A percentile compares a stretch with the other conserved stretches of the same genome.
Conservation (phyloP, 2,113 vertebrate species). For the Xiphophorus couchianus region DNA sequence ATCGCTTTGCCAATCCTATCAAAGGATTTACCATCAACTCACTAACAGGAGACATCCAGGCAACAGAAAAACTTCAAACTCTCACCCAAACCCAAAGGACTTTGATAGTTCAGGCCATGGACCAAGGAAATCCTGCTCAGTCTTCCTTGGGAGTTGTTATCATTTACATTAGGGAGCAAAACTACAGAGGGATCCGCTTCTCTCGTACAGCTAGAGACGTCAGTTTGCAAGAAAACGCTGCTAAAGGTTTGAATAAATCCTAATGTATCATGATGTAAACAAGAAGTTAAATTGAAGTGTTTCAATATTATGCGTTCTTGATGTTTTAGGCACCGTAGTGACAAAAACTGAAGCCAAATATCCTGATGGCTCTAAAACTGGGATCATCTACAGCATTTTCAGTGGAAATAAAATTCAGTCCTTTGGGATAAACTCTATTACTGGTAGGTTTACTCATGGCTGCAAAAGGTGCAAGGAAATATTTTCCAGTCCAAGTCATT, state of each 20-base stretch:
- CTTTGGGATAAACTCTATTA: conserved; percentile 89
- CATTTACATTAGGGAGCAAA: conserved; percentile 88
- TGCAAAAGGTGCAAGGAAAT: neutral
- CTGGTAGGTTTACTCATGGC: conserved; percentile 78
- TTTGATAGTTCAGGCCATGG: conserved; percentile 92
- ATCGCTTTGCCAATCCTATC: conserved; percentile 87
- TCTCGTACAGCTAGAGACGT: conserved; percentile 84
- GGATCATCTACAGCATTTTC: conserved; percentile 92
- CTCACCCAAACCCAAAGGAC: conserved; percentile 87
- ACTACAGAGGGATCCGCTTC: conserved; percentile 88
- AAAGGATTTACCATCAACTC: conserved; percentile 90
- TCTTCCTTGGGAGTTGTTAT: conserved; percentile 92
- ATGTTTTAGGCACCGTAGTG: conserved; percentile 84
- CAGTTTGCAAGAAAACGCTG: conserved; percentile 89
- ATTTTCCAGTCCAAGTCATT: conserved; percentile 2
- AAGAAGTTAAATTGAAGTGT: neutral
- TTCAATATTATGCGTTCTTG: conserved; percentile 16
- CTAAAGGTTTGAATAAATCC: conserved; percentile 81
- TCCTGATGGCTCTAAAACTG: conserved; percentile 83
- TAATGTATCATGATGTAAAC: neutral
- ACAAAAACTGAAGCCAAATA: conserved; percentile 86
- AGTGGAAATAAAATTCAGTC: conserved; percentile 89
- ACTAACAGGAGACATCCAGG: conserved; percentile 91
- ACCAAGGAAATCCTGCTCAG: conserved; percentile 91
- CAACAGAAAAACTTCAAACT: conserved; percentile 81